Base-by-base conservation (phyloP, 2,888 invertebrate genomes). In the Hesperia comma region DNA sequence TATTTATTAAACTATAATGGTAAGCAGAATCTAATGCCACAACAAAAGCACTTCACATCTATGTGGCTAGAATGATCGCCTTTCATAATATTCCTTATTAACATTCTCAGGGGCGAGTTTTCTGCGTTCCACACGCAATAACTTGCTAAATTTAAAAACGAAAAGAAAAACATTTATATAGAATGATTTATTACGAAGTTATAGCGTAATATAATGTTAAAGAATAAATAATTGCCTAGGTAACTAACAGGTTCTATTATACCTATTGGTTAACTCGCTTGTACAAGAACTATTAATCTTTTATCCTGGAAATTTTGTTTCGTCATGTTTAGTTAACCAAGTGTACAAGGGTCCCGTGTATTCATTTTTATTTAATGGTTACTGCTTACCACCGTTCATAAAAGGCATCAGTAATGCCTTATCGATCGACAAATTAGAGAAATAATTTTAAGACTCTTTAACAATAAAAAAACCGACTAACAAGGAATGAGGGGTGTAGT, bases 161-260 rank as follows among this genome's bases (percentile, higher is more conserved):
- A 56, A 63, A 63, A 21, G 37, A 37, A 56, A 63, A 63, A 63
- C 49, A 63, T 63, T 63, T 57, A 57, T 63, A 21, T 43, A 56
- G 40, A 49, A 57, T 57, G 63, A 63, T 63, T 63, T 63, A 63
- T 63, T 17, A 60, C 8, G 33, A 14, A 56, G 53, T 32, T 26
- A 6, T 7, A 53, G 7, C 14, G 14, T n/a, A n/a, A 51, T n/a
- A 26, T 26, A 26, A 32, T 6, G 53, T 26, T n/a, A 32, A n/a
- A 2, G n/a, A 53, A 21, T 51, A 21, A 53, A 53, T 26, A n/a
- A 53, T 53, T n/a, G n/a, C n/a, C n/a, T 26, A 53, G 53, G 14
- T 32, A 32, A 14, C 26, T 53, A 26, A 53, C 21, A 26, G 14
- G 17, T 53, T 53, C 4, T 51, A 7, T 6, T 49, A 17, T 26